Evolutionary conservation across 2,113 vertebrate species (phyloP).

Genomic region (Myanophis thanlyinensis): DNA sequence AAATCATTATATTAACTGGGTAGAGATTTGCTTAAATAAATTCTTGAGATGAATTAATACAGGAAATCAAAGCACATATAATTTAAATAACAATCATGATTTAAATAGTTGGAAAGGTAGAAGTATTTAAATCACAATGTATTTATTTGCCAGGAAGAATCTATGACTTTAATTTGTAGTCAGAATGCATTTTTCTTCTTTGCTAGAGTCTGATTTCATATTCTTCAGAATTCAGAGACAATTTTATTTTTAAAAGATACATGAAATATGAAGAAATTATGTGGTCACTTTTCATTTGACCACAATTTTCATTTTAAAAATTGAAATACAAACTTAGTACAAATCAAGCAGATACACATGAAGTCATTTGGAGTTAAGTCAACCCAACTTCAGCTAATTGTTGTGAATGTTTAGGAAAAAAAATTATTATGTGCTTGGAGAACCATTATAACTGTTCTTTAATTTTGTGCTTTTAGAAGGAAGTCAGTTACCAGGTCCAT

Average conservation of each 20-base stretch:
- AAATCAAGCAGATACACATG: background rate
- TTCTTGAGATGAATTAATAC: background rate
- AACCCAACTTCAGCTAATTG: background rate
- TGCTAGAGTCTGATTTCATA: background rate
- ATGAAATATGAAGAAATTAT: background rate
- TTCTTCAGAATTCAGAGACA: background rate
- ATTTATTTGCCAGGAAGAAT: background rate
- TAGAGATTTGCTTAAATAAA: constrained; percentile 13
- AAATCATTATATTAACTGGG: constrained; percentile 20
- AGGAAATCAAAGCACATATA: background rate
- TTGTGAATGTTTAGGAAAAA: background rate
- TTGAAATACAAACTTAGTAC: background rate
- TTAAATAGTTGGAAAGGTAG: background rate
- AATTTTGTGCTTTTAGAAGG: background rate
- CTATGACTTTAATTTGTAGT: background rate
- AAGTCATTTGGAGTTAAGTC: background rate
- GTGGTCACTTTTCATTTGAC: background rate
- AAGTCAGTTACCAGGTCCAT: background rate
- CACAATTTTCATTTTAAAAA: background rate
- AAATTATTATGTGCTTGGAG: background rate
- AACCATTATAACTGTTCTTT: background rate
- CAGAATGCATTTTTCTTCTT: background rate
- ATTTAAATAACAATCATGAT: background rate
- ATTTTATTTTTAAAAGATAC: background rate
- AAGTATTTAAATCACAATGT: background rate